Percentiles rank a stretch among this genome's conserved stretches.
These are phyloP conservation scores for Auanema sp. DNA, from an alignment of 2,888 invertebrate species.

Conservation along the genomic window DNA sequence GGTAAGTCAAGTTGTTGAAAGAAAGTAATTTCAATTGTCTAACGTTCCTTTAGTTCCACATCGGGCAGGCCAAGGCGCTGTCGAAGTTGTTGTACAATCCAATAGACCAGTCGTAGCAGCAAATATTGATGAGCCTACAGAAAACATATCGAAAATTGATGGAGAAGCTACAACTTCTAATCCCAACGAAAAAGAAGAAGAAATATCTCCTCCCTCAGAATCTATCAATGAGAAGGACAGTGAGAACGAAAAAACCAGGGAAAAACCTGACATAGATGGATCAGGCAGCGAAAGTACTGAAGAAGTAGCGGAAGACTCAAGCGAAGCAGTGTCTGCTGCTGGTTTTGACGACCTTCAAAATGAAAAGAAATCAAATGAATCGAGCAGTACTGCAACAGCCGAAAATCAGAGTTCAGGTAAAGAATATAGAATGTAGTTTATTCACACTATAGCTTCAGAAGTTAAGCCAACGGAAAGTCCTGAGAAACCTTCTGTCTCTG, in stretches of 20 bases:
- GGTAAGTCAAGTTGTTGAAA: slow-evolving; percentile 21
- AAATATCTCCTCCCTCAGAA: slow-evolving; percentile 9
- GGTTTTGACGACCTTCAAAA: not conserved
- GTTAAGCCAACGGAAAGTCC: too few species aligned
- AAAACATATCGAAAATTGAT: not conserved
- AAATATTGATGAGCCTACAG: not conserved
- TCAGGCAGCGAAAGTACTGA: slow-evolving; percentile 12
- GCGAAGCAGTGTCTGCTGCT: slow-evolving; percentile 13
- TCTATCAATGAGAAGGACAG: not conserved
- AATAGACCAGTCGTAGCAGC: slow-evolving; percentile 5
- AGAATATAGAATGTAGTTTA: too few species aligned
- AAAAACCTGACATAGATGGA: not conserved
- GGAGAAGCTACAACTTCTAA: not conserved
- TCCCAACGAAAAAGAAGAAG: not conserved
- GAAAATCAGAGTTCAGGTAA: too few species aligned
- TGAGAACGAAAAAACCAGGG: slow-evolving; percentile 6
- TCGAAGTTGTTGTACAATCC: slow-evolving; percentile 6
- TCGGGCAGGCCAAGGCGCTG: slow-evolving; percentile 21
- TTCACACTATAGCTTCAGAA: too few species aligned
- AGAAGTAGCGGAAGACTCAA: slow-evolving; percentile 16
- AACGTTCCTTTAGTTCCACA: slow-evolving; percentile 30
- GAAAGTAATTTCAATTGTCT: not conserved
- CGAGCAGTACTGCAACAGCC: too few species aligned
- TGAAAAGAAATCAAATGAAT: too few species aligned
- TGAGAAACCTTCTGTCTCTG: too few species aligned